Percentiles rank a stretch among this genome's conserved stretches.
phyloP scores from a whole-genome alignment of 2,113 vertebrate species.

The Megalops atlanticus region DNA sequence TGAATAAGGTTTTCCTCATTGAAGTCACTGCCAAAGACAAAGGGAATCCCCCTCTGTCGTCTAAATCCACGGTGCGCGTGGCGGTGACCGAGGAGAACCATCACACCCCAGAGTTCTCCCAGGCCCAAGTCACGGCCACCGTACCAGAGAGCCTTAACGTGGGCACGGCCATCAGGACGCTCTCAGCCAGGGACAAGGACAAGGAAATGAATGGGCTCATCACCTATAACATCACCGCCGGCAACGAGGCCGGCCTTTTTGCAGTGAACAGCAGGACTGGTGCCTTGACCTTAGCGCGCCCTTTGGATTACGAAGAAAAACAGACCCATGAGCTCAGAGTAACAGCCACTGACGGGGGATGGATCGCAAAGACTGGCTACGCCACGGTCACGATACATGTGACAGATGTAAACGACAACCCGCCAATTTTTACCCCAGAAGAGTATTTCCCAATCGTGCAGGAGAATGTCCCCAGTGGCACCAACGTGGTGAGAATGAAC shows the following conservation, averaged over 20 bases:
- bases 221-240: constrained; percentile 83
- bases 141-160: constrained; percentile 82
- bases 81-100: constrained; percentile 94
- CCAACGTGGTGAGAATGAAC: constrained; percentile 86
- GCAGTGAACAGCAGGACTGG: constrained; percentile 85
- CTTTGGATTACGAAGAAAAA: constrained; percentile 85
- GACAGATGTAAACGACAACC: constrained; percentile 92
- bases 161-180: constrained; percentile 78
- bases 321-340: constrained; percentile 85
- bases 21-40: constrained; percentile 84
- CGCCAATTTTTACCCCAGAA: constrained; percentile 81
- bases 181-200: constrained; percentile 91
- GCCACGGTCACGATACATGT: constrained; percentile 82
- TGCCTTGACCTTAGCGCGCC: constrained; percentile 74
- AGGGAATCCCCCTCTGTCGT: constrained; percentile 88
- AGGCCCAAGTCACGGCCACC: constrained; percentile 82
- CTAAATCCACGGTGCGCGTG: constrained; percentile 74
- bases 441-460: constrained; percentile 87
- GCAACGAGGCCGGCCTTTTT: constrained; percentile 84
- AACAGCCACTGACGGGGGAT: constrained; percentile 88
- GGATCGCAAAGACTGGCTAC: constrained; percentile 88
- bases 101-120: constrained; percentile 93
- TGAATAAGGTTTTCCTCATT: constrained; percentile 82
- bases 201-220: constrained; percentile 88
- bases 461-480: constrained; percentile 96